Conservation (phyloP, 1,140 invertebrate genomes). For the Bombyx mandarina region DNA sequence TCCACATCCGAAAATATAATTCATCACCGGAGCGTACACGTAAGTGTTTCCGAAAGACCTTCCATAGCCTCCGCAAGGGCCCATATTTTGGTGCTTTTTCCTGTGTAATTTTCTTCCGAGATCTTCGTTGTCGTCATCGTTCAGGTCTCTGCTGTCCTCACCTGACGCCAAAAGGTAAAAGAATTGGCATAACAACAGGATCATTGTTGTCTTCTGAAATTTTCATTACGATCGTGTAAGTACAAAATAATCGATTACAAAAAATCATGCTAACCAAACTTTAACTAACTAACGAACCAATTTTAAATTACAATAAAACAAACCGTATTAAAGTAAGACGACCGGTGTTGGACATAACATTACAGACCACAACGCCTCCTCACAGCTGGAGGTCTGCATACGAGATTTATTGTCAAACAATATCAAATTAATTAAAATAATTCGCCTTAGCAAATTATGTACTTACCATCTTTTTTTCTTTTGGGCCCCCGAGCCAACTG, state of each 20-base stretch:
- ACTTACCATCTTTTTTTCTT: too few species aligned
- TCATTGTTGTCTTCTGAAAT: slow-evolving; percentile 23
- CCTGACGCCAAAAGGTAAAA: slow-evolving; percentile 9
- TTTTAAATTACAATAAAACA: neutral
- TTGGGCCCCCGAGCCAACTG: too few species aligned
- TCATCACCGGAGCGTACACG: slow-evolving; percentile 42
- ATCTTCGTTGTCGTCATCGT: slow-evolving; percentile 29
- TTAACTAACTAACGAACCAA: neutral
- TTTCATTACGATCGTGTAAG: neutral
- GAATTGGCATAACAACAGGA: slow-evolving; percentile 29
- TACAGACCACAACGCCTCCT: too few species aligned
- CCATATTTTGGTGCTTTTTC: slow-evolving; percentile 35
- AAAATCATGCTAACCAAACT: neutral
- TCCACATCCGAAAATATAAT: slow-evolving; percentile 51
- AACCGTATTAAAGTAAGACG: too few species aligned
- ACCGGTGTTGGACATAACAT: neutral
- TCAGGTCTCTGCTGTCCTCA: slow-evolving; percentile 29
- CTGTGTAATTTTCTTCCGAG: slow-evolving; percentile 37
- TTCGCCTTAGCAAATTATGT: too few species aligned
- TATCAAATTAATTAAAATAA: too few species aligned
- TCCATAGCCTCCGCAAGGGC: slow-evolving; percentile 35
- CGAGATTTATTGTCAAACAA: too few species aligned
- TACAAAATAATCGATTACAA: neutral
- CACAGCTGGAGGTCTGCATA: too few species aligned
- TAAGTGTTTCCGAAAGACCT: slow-evolving; percentile 43